These are phyloP conservation scores for Nephrotoma appendiculata DNA, from an alignment of 2,888 invertebrate species.

Conservation along the genomic window DNA sequence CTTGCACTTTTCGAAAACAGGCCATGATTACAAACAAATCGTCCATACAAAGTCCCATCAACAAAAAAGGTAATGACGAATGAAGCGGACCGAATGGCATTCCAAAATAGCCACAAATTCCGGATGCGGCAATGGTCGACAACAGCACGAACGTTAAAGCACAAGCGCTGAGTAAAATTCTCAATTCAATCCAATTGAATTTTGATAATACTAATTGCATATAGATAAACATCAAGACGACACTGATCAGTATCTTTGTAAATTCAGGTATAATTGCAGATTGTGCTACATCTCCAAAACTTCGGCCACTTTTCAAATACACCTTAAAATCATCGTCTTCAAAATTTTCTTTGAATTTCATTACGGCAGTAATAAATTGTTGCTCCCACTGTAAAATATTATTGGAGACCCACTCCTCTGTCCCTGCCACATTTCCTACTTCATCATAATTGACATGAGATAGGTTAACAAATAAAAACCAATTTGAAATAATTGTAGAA, in stretches of 20 bases:
- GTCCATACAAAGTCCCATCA: conserved; percentile 67
- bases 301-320: conserved; percentile 46
- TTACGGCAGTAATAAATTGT: conserved; percentile 36
- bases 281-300: conserved; percentile 58
- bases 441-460: conserved; percentile 47
- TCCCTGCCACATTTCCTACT: conserved; percentile 55
- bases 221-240: conserved; percentile 57
- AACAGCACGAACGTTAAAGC: conserved; percentile 58
- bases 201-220: conserved; percentile 57
- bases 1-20: conserved; percentile 52
- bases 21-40: conserved; percentile 78
- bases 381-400: conserved; percentile 46
- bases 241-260: conserved; percentile 50
- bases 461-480: conserved; percentile 54
- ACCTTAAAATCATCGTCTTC: conserved; percentile 31
- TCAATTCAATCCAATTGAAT: conserved; percentile 57
- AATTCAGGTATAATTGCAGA: conserved; percentile 58
- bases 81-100: conserved; percentile 70
- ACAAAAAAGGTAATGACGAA: conserved; percentile 65
- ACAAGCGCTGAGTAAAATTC: conserved; percentile 38
- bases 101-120: conserved; percentile 54
- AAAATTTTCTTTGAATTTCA: conserved; percentile 23
- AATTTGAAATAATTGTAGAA: conserved; percentile 43
- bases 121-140: conserved; percentile 55
- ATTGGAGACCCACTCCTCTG: conserved; percentile 55